Base-by-base conservation (phyloP, 2,797 vertebrate genomes). In the Halcyon chelicuti region DNA sequence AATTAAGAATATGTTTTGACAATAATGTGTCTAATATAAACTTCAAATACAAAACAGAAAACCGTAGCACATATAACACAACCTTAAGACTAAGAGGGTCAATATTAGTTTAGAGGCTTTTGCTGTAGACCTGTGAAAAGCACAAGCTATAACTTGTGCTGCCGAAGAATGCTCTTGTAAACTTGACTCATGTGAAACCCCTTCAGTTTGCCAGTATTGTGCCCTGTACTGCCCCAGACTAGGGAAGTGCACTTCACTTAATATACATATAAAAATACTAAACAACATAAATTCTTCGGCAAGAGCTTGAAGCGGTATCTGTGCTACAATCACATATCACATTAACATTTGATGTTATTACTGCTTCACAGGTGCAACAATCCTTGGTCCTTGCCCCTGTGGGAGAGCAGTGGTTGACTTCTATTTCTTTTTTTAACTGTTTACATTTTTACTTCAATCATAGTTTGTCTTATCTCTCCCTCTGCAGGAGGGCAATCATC, bases 401-500 rank as follows among this genome's bases (percentile, higher is more conserved):
- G 94, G 94, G 95, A 96, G 93, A 96, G 95, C 95, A 25, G 90
- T 81, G 88, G 93, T 96, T 97, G 96, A 94, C 96, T 96, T 95
- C 85, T 97, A 96, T 97, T 95, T 96, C 95, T 95, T 97, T 97
- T 96, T 96, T 97, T 97, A 97, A 97, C 96, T 97, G 97, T 97
- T 97, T 97, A 97, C 97, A 97, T 96, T 97, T 97, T 97, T 97
- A 93, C 95, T 96, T 97, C 97, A 97, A 97, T 97, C 97, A 97
- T 97, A 97, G 97, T 97, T 97, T 97, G 97, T 96, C 97, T 97
- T 97, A 97, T 97, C 97, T 97, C 95, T 97, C 92, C 92, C 97
- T 97, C 97, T 94, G 97, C 97, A 96, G 97, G 97, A 97, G 97
- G 97, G 97, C 97, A 97, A 97, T 97, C 97, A 97, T 97, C 96